phyloP scores from a whole-genome alignment of 2,113 vertebrate species.

The Tapirus terrestris region DNA sequence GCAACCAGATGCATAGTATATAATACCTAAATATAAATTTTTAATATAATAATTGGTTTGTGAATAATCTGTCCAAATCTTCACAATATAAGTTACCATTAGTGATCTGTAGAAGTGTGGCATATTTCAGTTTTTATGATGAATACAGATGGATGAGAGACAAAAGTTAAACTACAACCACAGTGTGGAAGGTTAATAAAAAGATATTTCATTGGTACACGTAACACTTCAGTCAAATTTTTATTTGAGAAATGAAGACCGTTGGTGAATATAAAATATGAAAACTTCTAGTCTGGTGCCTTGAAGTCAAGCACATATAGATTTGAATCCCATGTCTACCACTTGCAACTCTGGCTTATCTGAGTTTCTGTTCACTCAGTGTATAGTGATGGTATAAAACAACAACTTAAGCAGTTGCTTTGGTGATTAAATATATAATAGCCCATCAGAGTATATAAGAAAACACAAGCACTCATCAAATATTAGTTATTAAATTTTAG shows the following conservation, averaged over 20 bases:
- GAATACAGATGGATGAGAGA: too few species aligned
- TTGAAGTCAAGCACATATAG: neutral
- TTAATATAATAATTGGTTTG: neutral
- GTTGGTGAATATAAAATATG: neutral
- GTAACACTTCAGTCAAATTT: neutral
- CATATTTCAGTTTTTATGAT: neutral
- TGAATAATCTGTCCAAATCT: neutral
- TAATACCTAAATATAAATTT: neutral
- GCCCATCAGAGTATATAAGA: neutral
- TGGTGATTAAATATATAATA: neutral
- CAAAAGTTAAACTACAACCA: neutral
- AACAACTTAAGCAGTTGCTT: fast-evolving
- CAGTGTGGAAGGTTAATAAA: neutral
- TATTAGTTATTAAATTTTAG: neutral
- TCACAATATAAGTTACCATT: neutral
- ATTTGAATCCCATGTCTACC: neutral
- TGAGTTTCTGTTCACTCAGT: neutral
- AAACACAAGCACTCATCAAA: neutral
- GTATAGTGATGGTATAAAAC: neutral
- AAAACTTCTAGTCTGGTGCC: neutral
- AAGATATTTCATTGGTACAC: neutral
- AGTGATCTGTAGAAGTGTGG: neutral
- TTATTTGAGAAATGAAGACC: neutral
- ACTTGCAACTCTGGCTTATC: neutral
- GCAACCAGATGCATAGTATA: neutral